A percentile compares a stretch with the other conserved stretches of the same genome.
These are phyloP conservation scores for Microctonus hyperodae DNA, from an alignment of 2,888 invertebrate genomes.

Conservation along the genomic window DNA sequence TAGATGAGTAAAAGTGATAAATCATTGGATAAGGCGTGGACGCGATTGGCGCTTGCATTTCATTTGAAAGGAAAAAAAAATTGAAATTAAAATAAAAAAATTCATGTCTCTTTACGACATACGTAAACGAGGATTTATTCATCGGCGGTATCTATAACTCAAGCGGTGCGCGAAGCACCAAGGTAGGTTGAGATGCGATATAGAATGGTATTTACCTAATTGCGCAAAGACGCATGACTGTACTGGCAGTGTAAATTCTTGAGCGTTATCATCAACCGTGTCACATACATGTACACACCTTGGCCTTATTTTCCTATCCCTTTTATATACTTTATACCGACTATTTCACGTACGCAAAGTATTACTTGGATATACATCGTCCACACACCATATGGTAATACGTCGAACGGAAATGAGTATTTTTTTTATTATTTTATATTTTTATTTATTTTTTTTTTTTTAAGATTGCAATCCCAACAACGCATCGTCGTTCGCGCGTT, in stretches of 20 bases:
- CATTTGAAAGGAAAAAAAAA: neutral
- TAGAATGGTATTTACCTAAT: constrained; percentile 42
- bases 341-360: constrained; percentile 25
- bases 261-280: constrained; percentile 38
- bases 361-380: neutral
- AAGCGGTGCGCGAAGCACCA: constrained; percentile 18
- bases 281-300: constrained; percentile 37
- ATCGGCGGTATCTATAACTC: constrained; percentile 30
- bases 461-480: constrained; percentile 19
- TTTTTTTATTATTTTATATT: neutral
- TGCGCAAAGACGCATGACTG: constrained; percentile 40
- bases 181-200: constrained; percentile 30
- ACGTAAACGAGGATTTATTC: constrained; percentile 33
- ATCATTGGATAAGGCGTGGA: constrained; percentile 31
- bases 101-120: constrained; percentile 24
- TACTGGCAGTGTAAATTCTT: constrained; percentile 38
- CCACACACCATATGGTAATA: constrained; percentile 21
- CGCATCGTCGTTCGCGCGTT: constrained; percentile 12
- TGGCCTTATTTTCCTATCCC: constrained; percentile 39
- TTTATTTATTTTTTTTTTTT: neutral
- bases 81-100: constrained; percentile 10
- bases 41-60: constrained; percentile 24
- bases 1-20: constrained; percentile 22
- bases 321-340: constrained; percentile 14
- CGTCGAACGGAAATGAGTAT: constrained; percentile 4